Conservation (phyloP, 1,140 invertebrate genomes). For the Cepaea nemoralis region DNA sequence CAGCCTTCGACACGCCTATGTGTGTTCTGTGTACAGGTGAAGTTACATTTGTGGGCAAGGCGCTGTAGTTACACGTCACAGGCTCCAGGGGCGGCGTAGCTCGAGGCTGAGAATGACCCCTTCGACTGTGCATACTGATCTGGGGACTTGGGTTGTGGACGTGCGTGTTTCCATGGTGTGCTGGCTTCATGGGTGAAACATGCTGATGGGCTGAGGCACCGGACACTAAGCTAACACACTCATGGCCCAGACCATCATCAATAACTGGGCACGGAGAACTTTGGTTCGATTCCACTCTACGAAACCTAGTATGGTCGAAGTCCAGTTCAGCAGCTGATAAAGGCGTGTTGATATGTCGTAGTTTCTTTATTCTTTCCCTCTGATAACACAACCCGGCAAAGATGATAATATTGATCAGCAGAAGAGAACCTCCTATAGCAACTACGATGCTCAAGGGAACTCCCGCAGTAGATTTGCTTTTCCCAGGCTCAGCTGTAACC, state of each 20-base stretch:
- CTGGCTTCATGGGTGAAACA: not conserved
- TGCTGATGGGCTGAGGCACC: conserved; percentile 21
- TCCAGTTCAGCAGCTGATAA: conserved; percentile 16
- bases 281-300: conserved; percentile 44
- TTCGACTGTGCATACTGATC: conserved; percentile 19
- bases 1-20: not conserved
- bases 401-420: conserved; percentile 91
- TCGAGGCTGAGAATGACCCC: conserved; percentile 22
- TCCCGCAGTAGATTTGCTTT: not conserved
- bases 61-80: conserved; percentile 45
- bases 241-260: not conserved
- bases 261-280: not conserved
- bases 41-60: conserved; percentile 48
- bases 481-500: not conserved
- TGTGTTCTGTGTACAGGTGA: conserved; percentile 49
- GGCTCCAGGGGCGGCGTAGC: conserved; percentile 25
- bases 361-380: conserved; percentile 79
- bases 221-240: conserved; percentile 22
- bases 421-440: conserved; percentile 90
- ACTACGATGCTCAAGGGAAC: conserved; percentile 79
- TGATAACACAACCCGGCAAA: conserved; percentile 95
- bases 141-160: conserved; percentile 32
- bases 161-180: conserved; percentile 30
- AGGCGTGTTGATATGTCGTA: conserved; percentile 29
- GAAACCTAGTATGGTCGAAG: conserved; percentile 44